Conservation (phyloP, 2,113 vertebrate genomes). For the Barnardius zonarius region DNA sequence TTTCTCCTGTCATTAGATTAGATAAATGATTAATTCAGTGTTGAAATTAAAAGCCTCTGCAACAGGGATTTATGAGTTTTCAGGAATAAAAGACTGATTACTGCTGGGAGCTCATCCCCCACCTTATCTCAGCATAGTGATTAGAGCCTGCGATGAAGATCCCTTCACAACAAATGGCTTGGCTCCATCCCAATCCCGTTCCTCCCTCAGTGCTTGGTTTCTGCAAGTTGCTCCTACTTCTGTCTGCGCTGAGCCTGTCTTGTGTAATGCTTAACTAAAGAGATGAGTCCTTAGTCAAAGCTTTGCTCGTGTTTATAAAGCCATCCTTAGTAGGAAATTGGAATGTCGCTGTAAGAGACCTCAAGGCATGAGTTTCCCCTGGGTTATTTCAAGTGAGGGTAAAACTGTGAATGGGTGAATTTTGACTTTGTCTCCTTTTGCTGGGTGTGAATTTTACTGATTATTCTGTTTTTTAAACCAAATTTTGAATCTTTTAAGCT, state of each 20-base stretch:
- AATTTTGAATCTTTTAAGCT: not conserved
- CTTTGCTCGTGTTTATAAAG: not conserved
- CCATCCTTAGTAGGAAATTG: not conserved
- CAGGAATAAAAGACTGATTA: not conserved
- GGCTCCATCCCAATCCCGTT: not conserved
- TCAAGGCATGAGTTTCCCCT: not conserved
- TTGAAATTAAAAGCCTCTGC: constrained; percentile 29
- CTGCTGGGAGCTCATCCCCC: not conserved
- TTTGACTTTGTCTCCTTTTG: not conserved
- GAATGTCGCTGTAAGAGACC: not conserved
- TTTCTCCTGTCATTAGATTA: constrained; percentile 31
- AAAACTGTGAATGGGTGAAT: not conserved
- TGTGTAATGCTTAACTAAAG: not conserved
- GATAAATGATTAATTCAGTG: constrained; percentile 34
- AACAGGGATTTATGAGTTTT: constrained; percentile 5
- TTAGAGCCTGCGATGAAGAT: not conserved
- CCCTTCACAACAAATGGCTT: not conserved
- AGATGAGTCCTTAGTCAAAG: not conserved
- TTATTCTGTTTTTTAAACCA: not conserved
- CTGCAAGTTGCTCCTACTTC: not conserved
- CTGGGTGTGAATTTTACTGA: not conserved
- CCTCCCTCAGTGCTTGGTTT: not conserved
- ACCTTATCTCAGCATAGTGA: not conserved
- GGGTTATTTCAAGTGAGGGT: not conserved
- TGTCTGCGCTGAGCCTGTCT: not conserved